Conservation (phyloP, 1,140 invertebrate species). For the Drosophila grimshawi region DNA sequence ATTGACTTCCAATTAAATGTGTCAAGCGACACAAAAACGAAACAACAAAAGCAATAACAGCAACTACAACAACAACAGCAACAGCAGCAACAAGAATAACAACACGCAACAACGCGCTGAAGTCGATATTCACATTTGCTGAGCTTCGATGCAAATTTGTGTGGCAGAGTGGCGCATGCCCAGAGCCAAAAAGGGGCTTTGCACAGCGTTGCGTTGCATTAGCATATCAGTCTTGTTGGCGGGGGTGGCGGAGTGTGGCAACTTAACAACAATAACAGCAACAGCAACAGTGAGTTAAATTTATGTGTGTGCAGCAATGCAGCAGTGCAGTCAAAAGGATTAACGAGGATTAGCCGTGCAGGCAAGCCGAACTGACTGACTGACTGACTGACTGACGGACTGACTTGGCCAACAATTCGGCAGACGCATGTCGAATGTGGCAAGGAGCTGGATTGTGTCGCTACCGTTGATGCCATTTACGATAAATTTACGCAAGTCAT, state of each 20-base stretch:
- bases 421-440: constrained; percentile 35
- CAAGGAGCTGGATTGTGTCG: constrained; percentile 27
- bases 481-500: constrained; percentile 84
- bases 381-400: constrained; percentile 28
- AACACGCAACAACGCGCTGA: constrained; percentile 34
- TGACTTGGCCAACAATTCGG: constrained; percentile 7
- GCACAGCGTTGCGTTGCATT: constrained; percentile 66
- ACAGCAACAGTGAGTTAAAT: constrained; percentile 45
- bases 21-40: constrained; percentile 50
- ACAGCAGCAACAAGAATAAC: constrained; percentile 7
- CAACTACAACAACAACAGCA: constrained; percentile 32
- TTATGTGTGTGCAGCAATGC: constrained; percentile 66
- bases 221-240: constrained; percentile 61
- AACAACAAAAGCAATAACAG: constrained; percentile 7
- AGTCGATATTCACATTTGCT: constrained; percentile 1
- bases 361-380: constrained; percentile 32
- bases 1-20: constrained; percentile 80
- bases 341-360: constrained; percentile 71
- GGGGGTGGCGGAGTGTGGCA: constrained; percentile 24
- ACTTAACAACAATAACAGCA: constrained; percentile 26
- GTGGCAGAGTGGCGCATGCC: constrained; percentile 50
- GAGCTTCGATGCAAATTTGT: constrained; percentile 15
- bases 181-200: constrained; percentile 16
- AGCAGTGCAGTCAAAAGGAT: constrained; percentile 56
- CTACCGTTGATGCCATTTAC: constrained; percentile 79